Evolutionary conservation across 64 coral and sea anemone species (phyloP), one percentile per base, ranked within the genome.

Genomic region (Dendrophyllia cribrosa): DNA sequence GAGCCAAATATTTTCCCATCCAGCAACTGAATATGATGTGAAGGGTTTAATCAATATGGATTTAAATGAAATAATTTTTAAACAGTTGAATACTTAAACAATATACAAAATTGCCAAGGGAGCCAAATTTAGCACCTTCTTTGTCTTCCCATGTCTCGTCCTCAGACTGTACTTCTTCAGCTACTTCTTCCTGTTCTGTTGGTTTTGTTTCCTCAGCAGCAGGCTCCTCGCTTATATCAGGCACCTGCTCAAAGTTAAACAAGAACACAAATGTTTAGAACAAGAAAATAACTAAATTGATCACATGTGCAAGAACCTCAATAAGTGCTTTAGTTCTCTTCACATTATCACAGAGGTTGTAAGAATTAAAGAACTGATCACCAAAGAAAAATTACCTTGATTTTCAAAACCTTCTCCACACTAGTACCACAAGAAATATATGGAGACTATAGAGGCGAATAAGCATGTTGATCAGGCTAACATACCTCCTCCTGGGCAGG

Each of bases 131-230:
- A 10, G 3, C 74, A 60, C 77, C 89, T 59, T 91, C 89, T 79
- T 91, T 91, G 21, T 83, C 78, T 55, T 91, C 89, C 89, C 89
- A 91, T n/a, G 78, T 82, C 15, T 91, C 89, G 4, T 83, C 89
- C 16, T 91, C 89, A 14, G 89, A 91, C 15, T 9, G 75, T 51
- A 15, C 78, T 14, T 83, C 61, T 49, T 91, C 89, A 20, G 15
- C 77, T 46, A 5, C 63, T 34, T 53, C 43, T 61, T 83, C 89
- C 52, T 83, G 43, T 74, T 24, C 24, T 72, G 43, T 49, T 9
- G 73, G n/a, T 75, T 44, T 7, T 9, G 66, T 70, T 72, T 91
- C 77, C 62, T 83, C 69, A 12, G 4, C 78, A 25, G 62, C 67
- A 61, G 78, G 52, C 46, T 91, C 60, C 9, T 88, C 68, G 8